Conservation (phyloP, 2,797 vertebrate genomes). For the Gymnoscopelus braueri region DNA sequence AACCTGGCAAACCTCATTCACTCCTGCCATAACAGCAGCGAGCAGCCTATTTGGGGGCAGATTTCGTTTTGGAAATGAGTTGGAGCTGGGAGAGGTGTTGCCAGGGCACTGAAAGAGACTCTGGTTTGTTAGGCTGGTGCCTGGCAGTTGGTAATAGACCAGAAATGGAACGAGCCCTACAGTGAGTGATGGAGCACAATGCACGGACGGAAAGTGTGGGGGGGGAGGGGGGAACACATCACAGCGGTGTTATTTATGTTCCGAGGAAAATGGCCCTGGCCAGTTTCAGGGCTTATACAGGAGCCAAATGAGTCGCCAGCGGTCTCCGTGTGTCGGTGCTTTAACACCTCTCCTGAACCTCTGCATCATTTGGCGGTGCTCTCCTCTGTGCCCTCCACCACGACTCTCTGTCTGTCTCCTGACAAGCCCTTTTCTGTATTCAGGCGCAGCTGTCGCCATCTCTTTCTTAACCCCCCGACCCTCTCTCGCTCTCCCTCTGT, state of each 20-base stretch:
- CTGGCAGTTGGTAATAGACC: slow-evolving; percentile 61
- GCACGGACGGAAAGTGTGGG: slow-evolving; percentile 21
- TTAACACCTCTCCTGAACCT: slow-evolving; percentile 41
- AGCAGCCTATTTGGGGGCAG: slow-evolving; percentile 46
- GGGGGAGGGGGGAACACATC: slow-evolving; percentile 1
- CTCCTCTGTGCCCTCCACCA: not conserved
- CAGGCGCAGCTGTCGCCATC: slow-evolving; percentile 20
- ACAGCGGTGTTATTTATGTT: slow-evolving; percentile 51
- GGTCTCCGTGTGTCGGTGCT: slow-evolving; percentile 38
- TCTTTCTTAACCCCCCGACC: slow-evolving; percentile 29
- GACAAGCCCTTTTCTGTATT: slow-evolving; percentile 18
- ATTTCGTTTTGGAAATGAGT: slow-evolving; percentile 36
- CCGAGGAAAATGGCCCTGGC: slow-evolving; percentile 44
- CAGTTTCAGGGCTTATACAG: slow-evolving; percentile 41
- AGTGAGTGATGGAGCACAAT: slow-evolving; percentile 44
- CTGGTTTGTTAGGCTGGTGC: slow-evolving; percentile 45
- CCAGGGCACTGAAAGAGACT: slow-evolving; percentile 21
- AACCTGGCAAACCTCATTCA: slow-evolving; percentile 60
- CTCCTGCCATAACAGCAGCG: slow-evolving; percentile 36
- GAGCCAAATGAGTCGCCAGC: slow-evolving; percentile 50
- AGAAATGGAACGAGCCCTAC: slow-evolving; percentile 33
- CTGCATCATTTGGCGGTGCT: slow-evolving; percentile 40
- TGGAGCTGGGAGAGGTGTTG: slow-evolving; percentile 16
- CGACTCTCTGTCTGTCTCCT: slow-evolving; percentile 21
- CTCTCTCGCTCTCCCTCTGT: slow-evolving; percentile 29